Conservation (phyloP, 2,797 vertebrate genomes). For the Tarsius wallacei region DNA sequence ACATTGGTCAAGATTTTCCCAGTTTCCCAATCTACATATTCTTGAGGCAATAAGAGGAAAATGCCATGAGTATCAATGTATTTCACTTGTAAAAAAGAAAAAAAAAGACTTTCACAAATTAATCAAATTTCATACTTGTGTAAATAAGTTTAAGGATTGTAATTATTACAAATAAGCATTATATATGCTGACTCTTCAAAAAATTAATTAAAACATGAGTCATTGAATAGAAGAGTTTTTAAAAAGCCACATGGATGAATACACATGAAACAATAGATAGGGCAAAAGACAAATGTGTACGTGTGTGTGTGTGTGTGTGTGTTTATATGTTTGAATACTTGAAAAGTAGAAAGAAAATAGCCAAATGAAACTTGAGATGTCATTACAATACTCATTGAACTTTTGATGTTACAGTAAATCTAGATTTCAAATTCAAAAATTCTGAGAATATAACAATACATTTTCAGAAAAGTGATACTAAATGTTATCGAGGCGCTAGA, state of each 20-base stretch:
- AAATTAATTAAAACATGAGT: background rate
- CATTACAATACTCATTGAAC: background rate
- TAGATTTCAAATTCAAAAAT: background rate
- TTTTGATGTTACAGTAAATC: conserved; percentile 25
- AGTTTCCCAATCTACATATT: background rate
- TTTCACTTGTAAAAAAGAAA: background rate
- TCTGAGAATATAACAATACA: background rate
- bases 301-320: background rate
- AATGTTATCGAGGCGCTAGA: background rate
- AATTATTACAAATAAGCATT: background rate
- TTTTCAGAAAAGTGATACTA: background rate
- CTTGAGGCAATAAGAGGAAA: background rate
- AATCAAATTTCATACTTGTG: background rate
- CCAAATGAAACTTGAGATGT: background rate
- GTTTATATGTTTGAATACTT: background rate
- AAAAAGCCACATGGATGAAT: background rate
- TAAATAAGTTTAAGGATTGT: background rate
- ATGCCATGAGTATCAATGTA: background rate
- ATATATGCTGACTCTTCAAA: background rate
- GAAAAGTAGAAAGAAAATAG: conserved; percentile 21
- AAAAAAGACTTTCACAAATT: background rate
- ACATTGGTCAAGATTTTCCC: background rate
- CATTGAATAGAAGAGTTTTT: background rate
- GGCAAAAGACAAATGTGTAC: background rate
- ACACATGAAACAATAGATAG: background rate